These are phyloP conservation scores for Lepus americanus DNA, from an alignment of 2,113 vertebrate genomes.

Conservation along the genomic window DNA sequence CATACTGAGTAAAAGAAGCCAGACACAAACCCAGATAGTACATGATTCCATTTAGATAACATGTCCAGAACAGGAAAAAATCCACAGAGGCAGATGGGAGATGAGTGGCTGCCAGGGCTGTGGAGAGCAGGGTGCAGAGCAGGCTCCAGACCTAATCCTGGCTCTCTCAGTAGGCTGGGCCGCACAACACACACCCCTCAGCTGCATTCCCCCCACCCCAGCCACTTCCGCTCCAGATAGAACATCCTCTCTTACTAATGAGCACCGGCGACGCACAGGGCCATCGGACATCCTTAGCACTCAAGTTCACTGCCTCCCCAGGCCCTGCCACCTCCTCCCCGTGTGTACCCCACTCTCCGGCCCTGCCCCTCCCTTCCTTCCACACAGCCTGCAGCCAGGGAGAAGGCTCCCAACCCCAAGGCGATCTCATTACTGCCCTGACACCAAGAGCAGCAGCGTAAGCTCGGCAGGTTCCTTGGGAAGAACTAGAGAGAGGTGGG, in stretches of 20 bases:
- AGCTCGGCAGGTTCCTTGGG: accelerated
- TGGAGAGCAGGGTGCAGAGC: not conserved
- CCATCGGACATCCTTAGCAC: accelerated
- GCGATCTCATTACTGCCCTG: not conserved
- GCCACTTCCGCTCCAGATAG: not conserved
- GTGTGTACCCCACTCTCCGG: not conserved
- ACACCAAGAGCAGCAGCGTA: accelerated
- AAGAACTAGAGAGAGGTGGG: not conserved
- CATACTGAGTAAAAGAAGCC: not conserved
- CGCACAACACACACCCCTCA: not conserved
- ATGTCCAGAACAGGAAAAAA: not conserved
- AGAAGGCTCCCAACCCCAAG: not conserved
- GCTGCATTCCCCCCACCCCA: not conserved
- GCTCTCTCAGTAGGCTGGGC: not conserved
- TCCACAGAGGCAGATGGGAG: not conserved
- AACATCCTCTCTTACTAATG: not conserved
- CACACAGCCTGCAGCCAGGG: not conserved
- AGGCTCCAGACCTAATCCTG: not conserved
- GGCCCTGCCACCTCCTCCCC: not conserved
- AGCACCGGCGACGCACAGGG: not conserved
- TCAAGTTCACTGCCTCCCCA: not conserved
- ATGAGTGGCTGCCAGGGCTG: not conserved
- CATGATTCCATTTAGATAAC: not conserved
- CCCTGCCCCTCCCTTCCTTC: not conserved
- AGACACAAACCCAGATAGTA: not conserved